phyloP scores from a whole-genome alignment of 2,888 invertebrate species.

The Ochlodes sylvanus region DNA sequence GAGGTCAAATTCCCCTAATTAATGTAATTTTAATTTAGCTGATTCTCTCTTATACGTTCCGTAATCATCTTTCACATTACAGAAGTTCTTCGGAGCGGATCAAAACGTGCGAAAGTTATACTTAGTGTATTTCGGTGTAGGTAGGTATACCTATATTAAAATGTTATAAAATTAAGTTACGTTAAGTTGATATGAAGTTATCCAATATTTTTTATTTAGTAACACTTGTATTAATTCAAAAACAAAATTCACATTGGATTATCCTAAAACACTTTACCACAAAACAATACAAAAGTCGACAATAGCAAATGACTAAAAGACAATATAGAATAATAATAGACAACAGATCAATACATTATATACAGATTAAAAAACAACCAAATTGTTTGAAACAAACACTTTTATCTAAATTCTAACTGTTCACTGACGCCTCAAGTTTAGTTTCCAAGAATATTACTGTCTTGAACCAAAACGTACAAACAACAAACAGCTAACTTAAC shows the following conservation, averaged over 20 bases:
- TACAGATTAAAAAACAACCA: conserved; percentile 28
- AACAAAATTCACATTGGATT: neutral
- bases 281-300: neutral
- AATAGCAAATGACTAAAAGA: conserved; percentile 13
- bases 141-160: too few species aligned
- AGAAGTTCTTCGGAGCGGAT: neutral
- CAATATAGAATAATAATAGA: conserved; percentile 6
- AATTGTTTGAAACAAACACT: conserved; percentile 15
- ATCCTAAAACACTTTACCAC: neutral
- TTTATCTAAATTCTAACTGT: conserved; percentile 12
- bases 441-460: conserved; percentile 23
- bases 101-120: neutral
- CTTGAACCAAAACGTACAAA: conserved; percentile 30
- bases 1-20: too few species aligned
- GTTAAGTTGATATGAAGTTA: too few species aligned
- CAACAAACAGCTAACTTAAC: conserved; percentile 58
- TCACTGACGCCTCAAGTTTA: conserved; percentile 9
- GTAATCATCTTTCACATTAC: too few species aligned
- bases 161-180: too few species aligned
- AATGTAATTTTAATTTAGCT: too few species aligned
- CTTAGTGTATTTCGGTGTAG: too few species aligned
- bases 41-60: too few species aligned
- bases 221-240: neutral
- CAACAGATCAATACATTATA: neutral
- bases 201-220: too few species aligned